A percentile compares a stretch with the other conserved stretches of the same genome.
Conservation (phyloP, 2,888 invertebrate genomes). For the Tolmerus cingulatus region DNA sequence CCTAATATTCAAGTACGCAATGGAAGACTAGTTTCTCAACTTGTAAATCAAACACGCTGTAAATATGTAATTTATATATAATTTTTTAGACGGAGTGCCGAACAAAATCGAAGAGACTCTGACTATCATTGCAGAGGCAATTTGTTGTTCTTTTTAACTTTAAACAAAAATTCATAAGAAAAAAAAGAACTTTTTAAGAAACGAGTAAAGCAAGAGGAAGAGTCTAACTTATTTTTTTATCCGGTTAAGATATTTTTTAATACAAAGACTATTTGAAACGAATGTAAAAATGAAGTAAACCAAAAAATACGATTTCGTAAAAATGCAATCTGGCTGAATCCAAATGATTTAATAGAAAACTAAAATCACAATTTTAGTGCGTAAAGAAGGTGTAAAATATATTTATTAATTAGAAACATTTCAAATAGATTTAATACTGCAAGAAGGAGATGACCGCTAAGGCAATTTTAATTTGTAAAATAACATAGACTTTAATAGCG, state of each 20-base stretch:
- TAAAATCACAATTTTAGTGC: neutral
- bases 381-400: neutral
- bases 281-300: neutral
- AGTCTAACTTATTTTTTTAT: neutral
- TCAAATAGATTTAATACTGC: slow-evolving; percentile 20
- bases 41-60: slow-evolving; percentile 5
- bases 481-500: neutral
- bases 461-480: slow-evolving; percentile 25
- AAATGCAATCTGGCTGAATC: neutral
- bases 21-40: neutral
- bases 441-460: neutral
- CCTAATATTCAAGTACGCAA: neutral
- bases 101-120: neutral
- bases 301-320: neutral
- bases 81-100: neutral
- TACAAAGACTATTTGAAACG: neutral
- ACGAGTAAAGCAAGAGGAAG: neutral
- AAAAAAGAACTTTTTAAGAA: neutral
- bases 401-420: slow-evolving; percentile 10
- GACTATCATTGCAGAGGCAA: neutral
- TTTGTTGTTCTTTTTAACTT: neutral
- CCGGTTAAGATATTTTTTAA: neutral
- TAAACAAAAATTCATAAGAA: neutral
- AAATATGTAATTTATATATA: slow-evolving; percentile 25
- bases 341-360: neutral